These are phyloP conservation scores for Girardinichthys multiradiatus DNA, from an alignment of 2,113 vertebrate genomes.

Conservation along the genomic window DNA sequence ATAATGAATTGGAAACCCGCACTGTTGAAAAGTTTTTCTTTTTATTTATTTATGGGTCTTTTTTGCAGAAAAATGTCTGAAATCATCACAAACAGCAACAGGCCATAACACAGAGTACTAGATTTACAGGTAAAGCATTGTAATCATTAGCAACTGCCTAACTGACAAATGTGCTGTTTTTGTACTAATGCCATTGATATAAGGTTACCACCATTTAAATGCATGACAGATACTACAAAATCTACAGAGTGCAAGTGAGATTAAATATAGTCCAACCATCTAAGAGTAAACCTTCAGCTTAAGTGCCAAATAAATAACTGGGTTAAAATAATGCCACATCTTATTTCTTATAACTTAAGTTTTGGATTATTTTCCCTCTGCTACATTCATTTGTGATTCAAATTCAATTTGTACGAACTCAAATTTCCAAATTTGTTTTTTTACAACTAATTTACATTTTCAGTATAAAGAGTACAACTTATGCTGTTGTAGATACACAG, in stretches of 20 bases:
- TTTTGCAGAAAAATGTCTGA: conserved; percentile 42
- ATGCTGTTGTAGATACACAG: conserved; percentile 50
- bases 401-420: conserved; percentile 58
- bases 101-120: conserved; percentile 54
- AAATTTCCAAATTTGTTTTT: conserved; percentile 37
- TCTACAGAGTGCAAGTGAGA: conserved; percentile 27
- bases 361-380: conserved; percentile 49
- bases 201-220: conserved; percentile 30
- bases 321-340: conserved; percentile 52
- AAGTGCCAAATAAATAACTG: conserved; percentile 64
- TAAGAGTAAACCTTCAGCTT: conserved; percentile 34
- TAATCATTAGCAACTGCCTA: conserved; percentile 40
- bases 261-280: conserved; percentile 17
- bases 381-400: conserved; percentile 71
- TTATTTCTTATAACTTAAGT: conserved; percentile 54
- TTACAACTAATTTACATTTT: conserved; percentile 56
- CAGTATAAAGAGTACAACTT: conserved; percentile 66
- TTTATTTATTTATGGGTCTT: conserved; percentile 68
- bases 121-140: conserved; percentile 56
- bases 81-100: conserved; percentile 68
- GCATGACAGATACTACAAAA: conserved; percentile 26
- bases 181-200: conserved; percentile 22
- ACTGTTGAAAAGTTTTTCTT: conserved; percentile 44
- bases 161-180: conserved; percentile 36
- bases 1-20: not conserved